Base-by-base conservation (phyloP, 2,888 invertebrate genomes). In the Ferrisia virgata region DNA sequence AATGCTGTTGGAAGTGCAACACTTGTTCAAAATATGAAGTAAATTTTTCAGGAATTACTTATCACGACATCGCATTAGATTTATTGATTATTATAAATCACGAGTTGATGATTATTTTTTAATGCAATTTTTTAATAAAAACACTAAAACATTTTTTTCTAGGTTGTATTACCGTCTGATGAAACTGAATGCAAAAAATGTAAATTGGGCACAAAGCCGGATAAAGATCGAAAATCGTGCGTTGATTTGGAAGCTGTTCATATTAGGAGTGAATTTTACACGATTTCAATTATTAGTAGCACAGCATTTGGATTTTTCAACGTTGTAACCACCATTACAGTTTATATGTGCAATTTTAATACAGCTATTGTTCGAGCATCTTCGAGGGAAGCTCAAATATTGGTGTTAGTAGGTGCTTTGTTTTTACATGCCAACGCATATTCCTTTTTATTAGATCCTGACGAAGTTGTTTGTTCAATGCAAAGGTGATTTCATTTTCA, bases 1-100 rank as follows among this genome's bases (percentile, higher is more conserved):
- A 94, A 88, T 96, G 96, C 89, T 97, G 96, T 89, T 97, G 96
- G 96, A 96, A 96, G 88, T 97, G 96, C 89, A 94, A 94, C 90
- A 94, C 95, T 89, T 96, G 97, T 89, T 93, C 94, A 78, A 93
- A 93, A 88, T 96, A 95, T 90, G 94, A 96, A 92, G 94, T 93
- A 88, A 89, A 89, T 88, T 43, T 15, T 18, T 5, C 39, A 72
- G 11, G 11, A 39, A 39, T 8, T n/a, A n/a, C n/a, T n/a, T n/a
- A n/a, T n/a, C n/a, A n/a, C n/a, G n/a, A n/a, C n/a, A n/a, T n/a
- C n/a, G n/a, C n/a, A n/a, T n/a, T n/a, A n/a, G n/a, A n/a, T n/a
- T n/a, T n/a, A n/a, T n/a, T n/a, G n/a, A n/a, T n/a, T n/a, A n/a
- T n/a, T n/a, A n/a, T n/a, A n/a, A n/a, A n/a, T n/a, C n/a, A n/a